Evolutionary conservation across 2,888 invertebrate genomes (phyloP).

Genomic region (Epistrophe grossulariae): DNA sequence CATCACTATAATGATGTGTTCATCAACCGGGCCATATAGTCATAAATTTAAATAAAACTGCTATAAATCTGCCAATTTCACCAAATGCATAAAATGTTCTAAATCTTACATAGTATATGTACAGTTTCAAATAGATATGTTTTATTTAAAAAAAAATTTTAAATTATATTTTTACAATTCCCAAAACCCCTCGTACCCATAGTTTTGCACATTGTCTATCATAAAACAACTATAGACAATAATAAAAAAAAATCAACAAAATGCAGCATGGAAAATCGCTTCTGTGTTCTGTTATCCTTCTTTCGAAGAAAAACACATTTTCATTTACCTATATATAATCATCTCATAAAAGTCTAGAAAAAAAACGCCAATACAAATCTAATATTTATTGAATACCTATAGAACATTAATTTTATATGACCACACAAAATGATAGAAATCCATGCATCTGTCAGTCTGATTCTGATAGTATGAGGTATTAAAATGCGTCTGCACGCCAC

Average conservation of each 20-base stretch:
- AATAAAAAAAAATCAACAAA: slow-evolving; percentile 26
- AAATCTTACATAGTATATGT: background rate
- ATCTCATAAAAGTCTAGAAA: slow-evolving; percentile 25
- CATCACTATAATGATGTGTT: background rate
- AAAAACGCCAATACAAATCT: slow-evolving; percentile 38
- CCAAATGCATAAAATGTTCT: slow-evolving; percentile 15
- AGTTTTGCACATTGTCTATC: slow-evolving; percentile 32
- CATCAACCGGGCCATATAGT: background rate
- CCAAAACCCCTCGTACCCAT: slow-evolving; percentile 27
- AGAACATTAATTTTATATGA: slow-evolving; percentile 72
- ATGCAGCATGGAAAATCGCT: slow-evolving; percentile 59
- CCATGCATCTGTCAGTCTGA: slow-evolving; percentile 69
- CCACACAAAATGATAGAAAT: slow-evolving; percentile 56
- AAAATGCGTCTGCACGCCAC: slow-evolving; percentile 55
- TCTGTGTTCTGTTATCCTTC: slow-evolving; percentile 12
- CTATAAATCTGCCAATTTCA: slow-evolving; percentile 49
- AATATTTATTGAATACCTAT: slow-evolving; percentile 68
- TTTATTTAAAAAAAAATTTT: too few relatives aligned
- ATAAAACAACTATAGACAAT: slow-evolving; percentile 29
- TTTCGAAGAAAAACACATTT: slow-evolving; percentile 12
- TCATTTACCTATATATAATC: slow-evolving; percentile 39
- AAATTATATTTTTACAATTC: background rate
- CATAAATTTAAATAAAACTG: background rate
- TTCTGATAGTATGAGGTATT: slow-evolving; percentile 20
- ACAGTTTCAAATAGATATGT: background rate